Percentiles rank a stretch among this genome's conserved stretches.
phyloP scores from a whole-genome alignment of 2,797 vertebrate genomes.

The Heterohyrax brucei region DNA sequence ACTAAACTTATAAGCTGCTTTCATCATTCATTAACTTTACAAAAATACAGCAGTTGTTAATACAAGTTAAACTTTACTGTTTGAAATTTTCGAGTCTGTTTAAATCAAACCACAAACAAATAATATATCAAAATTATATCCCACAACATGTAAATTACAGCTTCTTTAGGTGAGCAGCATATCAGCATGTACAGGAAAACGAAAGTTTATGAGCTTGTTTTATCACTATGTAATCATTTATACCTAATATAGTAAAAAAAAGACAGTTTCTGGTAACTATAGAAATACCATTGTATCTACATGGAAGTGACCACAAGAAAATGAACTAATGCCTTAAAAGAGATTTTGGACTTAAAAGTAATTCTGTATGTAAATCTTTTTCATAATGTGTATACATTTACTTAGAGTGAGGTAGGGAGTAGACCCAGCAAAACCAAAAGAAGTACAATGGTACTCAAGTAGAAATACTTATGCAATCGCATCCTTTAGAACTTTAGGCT shows the following conservation, averaged over 20 bases:
- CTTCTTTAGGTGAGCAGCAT: slow-evolving; percentile 17
- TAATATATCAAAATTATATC: background rate
- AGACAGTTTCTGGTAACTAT: slow-evolving; percentile 3
- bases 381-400: slow-evolving; percentile 56
- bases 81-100: slow-evolving; percentile 25
- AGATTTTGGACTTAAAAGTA: slow-evolving; percentile 38
- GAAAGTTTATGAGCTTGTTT: slow-evolving; percentile 33
- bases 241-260: slow-evolving; percentile 14
- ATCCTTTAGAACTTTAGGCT: slow-evolving; percentile 20
- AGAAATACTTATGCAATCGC: background rate
- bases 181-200: slow-evolving; percentile 8
- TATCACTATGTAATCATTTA: slow-evolving; percentile 42
- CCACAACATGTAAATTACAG: background rate
- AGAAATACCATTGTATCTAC: background rate
- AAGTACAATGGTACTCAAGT: background rate
- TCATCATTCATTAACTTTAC: slow-evolving; percentile 63
- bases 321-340: slow-evolving; percentile 24
- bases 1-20: slow-evolving; percentile 45
- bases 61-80: slow-evolving; percentile 33
- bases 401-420: background rate
- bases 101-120: slow-evolving; percentile 55
- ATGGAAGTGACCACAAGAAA: background rate
- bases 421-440: background rate
- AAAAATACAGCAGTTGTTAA: slow-evolving; percentile 16
- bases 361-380: slow-evolving; percentile 53